Conservation (phyloP, 2,888 invertebrate species). For the Poecilus cupreus region DNA sequence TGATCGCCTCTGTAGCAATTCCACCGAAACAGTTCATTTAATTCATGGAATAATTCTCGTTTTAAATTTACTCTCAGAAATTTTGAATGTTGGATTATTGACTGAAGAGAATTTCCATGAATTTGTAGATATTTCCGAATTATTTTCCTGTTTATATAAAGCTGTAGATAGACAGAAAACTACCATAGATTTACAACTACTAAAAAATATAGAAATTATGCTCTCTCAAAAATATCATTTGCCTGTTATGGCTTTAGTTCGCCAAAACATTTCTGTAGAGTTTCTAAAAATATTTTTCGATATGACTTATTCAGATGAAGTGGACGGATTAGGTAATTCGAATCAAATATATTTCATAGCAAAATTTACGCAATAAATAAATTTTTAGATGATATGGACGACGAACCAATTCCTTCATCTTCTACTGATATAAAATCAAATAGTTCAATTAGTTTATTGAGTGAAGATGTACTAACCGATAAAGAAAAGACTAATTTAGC, state of each 20-base stretch:
- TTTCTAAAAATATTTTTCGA: constrained; percentile 61
- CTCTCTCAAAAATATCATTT: constrained; percentile 57
- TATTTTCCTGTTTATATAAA: constrained; percentile 33
- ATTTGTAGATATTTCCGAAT: constrained; percentile 27
- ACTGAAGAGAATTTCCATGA: constrained; percentile 53
- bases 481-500: constrained; percentile 62
- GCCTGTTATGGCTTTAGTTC: constrained; percentile 51
- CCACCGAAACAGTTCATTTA: constrained; percentile 40
- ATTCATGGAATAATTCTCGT: constrained; percentile 60
- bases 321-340: constrained; percentile 42
- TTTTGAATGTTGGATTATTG: constrained; percentile 60
- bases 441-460: constrained; percentile 39
- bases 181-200: constrained; percentile 37
- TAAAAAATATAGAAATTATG: constrained; percentile 60
- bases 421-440: not conserved
- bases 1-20: not conserved
- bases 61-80: constrained; percentile 61
- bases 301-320: constrained; percentile 57
- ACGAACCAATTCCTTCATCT: constrained; percentile 20
- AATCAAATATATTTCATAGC: too few species aligned
- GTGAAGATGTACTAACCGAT: constrained; percentile 29
- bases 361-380: too few species aligned
- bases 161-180: constrained; percentile 17
- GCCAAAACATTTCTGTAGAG: constrained; percentile 53
- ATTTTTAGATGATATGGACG: constrained; percentile 49